phyloP scores from a whole-genome alignment of 1,140 invertebrate species.

The Wasmannia auropunctata region DNA sequence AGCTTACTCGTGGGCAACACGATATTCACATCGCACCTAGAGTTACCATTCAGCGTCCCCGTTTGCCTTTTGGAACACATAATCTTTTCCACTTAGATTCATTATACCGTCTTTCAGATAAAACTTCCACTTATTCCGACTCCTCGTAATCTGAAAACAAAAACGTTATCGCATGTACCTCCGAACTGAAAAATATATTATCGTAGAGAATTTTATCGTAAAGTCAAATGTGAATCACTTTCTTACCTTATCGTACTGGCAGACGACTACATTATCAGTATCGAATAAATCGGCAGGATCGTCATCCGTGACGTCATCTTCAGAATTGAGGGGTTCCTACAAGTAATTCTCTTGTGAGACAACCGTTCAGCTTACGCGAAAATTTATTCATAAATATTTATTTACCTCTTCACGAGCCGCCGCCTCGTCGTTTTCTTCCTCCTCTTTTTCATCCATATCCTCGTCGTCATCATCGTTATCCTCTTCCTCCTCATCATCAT shows the following conservation, averaged over 20 bases:
- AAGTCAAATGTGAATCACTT: conserved; percentile 15
- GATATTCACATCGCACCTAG: conserved; percentile 42
- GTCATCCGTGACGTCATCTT: conserved; percentile 98
- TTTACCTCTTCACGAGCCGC: conserved; percentile 86
- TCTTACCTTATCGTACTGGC: conserved; percentile 98
- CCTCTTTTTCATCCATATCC: conserved; percentile 90
- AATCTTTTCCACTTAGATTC: conserved; percentile 99
- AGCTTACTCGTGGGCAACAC: conserved; percentile 41
- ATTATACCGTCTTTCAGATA: conserved; percentile 99
- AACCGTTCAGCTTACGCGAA: neutral
- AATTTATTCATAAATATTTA: conserved; percentile 18
- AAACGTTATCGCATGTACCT: neutral
- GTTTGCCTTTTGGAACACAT: conserved; percentile 99
- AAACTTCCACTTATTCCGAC: conserved; percentile 99
- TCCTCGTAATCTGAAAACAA: conserved; percentile 94
- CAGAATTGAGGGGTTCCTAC: conserved; percentile 97
- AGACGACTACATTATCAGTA: conserved; percentile 99
- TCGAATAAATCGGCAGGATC: conserved; percentile 98
- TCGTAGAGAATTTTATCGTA: neutral
- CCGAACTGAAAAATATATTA: too few species aligned
- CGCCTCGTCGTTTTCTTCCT: conserved; percentile 88
- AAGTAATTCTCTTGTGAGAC: conserved; percentile 1
- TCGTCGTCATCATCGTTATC: conserved; percentile 91
- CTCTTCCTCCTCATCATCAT: conserved; percentile 92
- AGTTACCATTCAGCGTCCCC: conserved; percentile 99